Evolutionary conservation across 2,797 vertebrate genomes (phyloP).

Genomic region (Sebastes miniatus): DNA sequence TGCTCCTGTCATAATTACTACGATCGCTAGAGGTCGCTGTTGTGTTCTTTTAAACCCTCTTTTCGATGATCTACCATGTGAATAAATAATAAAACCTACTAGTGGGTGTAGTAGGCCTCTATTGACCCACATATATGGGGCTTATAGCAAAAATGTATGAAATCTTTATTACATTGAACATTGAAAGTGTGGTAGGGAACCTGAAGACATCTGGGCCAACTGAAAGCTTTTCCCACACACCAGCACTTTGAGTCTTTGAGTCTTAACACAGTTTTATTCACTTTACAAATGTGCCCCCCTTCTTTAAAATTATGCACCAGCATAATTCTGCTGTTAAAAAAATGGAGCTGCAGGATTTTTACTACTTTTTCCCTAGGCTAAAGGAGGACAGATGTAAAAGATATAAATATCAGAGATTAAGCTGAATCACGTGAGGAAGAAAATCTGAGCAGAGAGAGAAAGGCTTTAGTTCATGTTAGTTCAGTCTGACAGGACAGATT

Average conservation of each 20-base stretch:
- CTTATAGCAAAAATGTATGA: no score
- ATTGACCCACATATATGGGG: no score
- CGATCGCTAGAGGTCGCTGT: no score
- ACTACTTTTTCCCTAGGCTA: no score
- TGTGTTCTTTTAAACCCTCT: no score
- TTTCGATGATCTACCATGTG: no score
- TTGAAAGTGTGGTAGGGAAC: no score
- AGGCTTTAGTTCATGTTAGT: background rate
- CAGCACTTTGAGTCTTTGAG: background rate
- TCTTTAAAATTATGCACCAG: background rate
- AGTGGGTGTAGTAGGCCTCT: no score
- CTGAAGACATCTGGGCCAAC: no score
- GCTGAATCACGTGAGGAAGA: background rate
- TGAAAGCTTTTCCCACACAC: background rate
- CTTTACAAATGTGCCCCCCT: background rate
- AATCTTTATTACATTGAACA: no score
- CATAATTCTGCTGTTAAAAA: background rate
- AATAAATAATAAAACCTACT: no score
- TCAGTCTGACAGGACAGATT: conserved; percentile 17
- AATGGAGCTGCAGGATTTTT: background rate
- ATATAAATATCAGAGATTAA: background rate
- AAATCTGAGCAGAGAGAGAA: background rate
- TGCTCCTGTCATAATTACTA: no score
- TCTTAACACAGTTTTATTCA: background rate
- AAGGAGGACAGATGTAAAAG: background rate